Evolutionary conservation across 30 jellyfish, hydroid and myxozoan genomes (phyloP).

Genomic region (Mastigias papua): DNA sequence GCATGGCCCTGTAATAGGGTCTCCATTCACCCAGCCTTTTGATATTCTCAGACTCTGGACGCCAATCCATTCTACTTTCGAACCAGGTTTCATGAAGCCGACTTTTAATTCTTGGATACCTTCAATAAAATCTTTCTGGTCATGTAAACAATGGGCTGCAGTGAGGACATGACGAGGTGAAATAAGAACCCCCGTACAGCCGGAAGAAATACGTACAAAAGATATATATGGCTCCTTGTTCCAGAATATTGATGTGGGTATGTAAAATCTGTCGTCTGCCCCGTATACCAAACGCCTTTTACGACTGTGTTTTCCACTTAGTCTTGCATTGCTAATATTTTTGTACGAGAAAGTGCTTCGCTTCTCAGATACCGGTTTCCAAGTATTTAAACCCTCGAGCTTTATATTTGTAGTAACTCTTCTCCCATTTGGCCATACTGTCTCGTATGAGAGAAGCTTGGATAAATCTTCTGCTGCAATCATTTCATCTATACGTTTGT

Average conservation of each 20-base stretch:
- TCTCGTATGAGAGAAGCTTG: slow-evolving; percentile 86
- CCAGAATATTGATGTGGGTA: slow-evolving; percentile 89
- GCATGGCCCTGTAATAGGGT: slow-evolving; percentile 85
- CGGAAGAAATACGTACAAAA: slow-evolving; percentile 92
- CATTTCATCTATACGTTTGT: slow-evolving; percentile 29
- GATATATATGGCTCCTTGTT: slow-evolving; percentile 88
- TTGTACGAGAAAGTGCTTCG: neutral
- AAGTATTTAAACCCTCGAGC: slow-evolving; percentile 9
- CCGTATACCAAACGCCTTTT: slow-evolving; percentile 87
- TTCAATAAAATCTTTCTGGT: slow-evolving; percentile 90
- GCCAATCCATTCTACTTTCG: slow-evolving; percentile 73
- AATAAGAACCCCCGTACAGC: slow-evolving; percentile 96
- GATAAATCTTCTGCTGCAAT: slow-evolving; percentile 62
- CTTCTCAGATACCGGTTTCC: neutral
- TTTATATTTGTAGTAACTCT: slow-evolving; percentile 83
- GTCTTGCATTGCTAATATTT: neutral
- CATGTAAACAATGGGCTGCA: slow-evolving; percentile 99
- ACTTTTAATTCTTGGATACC: slow-evolving; percentile 86
- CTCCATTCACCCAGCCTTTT: slow-evolving; percentile 99
- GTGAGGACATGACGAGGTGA: slow-evolving; percentile 99
- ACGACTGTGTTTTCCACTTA: slow-evolving; percentile 41
- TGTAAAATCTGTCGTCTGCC: slow-evolving; percentile 86
- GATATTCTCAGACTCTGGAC: slow-evolving; percentile 88
- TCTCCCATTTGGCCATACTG: slow-evolving; percentile 89
- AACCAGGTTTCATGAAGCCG: slow-evolving; percentile 74